Percentiles rank a stretch among this genome's conserved stretches.
Conservation (phyloP, 2,113 vertebrate genomes). For the Mionectes macconnelli region DNA sequence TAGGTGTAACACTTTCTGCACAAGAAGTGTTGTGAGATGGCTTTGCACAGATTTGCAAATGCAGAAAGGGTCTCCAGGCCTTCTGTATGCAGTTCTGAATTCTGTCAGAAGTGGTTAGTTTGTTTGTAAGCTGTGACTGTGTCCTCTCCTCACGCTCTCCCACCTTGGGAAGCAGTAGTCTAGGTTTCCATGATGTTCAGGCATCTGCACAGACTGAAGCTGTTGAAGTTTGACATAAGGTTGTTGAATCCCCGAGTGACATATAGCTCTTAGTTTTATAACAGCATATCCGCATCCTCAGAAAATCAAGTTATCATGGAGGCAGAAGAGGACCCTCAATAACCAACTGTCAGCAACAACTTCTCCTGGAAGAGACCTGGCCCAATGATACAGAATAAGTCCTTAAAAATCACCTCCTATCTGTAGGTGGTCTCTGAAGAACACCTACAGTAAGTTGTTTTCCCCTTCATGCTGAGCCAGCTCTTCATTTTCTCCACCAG, state of each 20-base stretch:
- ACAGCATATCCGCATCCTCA: too few relatives aligned
- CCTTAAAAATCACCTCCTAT: not conserved
- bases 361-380: not conserved
- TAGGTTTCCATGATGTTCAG: not conserved
- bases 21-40: not conserved
- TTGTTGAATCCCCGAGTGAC: not conserved
- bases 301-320: not conserved
- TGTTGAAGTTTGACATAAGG: not conserved
- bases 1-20: not conserved
- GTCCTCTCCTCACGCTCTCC: accelerated
- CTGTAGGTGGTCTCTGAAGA: not conserved
- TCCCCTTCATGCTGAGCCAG: not conserved
- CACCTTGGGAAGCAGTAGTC: not conserved
- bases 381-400: not conserved
- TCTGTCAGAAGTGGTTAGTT: not conserved
- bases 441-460: not conserved
- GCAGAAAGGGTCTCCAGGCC: not conserved
- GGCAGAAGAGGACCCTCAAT: not conserved
- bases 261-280: not conserved
- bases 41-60: not conserved
- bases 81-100: not conserved
- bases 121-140: not conserved
- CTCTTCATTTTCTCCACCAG: not conserved
- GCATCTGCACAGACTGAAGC: not conserved
- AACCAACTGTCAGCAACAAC: not conserved